A percentile compares a stretch with the other conserved stretches of the same genome.
These are phyloP conservation scores for Malthinus seriepunctatus DNA, from an alignment of 2,888 invertebrate species.

Conservation along the genomic window DNA sequence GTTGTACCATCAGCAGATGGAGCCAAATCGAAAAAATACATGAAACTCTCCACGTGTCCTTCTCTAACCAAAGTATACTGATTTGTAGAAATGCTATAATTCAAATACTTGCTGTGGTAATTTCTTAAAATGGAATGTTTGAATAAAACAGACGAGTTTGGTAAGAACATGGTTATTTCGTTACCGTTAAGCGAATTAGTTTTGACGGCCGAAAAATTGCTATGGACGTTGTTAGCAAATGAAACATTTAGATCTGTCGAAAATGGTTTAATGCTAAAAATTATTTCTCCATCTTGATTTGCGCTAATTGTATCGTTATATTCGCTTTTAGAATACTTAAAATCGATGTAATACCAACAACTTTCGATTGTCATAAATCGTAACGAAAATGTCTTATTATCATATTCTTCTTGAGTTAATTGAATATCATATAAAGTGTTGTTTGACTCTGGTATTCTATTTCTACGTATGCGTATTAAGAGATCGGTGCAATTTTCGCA, in stretches of 20 bases:
- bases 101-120: slow-evolving; percentile 5
- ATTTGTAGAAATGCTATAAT: slow-evolving; percentile 39
- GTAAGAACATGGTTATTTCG: not conserved
- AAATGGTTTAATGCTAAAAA: slow-evolving; percentile 25
- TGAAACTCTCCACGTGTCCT: slow-evolving; percentile 74
- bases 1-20: slow-evolving; percentile 66
- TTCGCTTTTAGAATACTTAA: slow-evolving; percentile 40
- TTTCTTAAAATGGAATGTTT: slow-evolving; percentile 14
- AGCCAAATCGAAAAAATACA: slow-evolving; percentile 72
- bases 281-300: slow-evolving; percentile 13
- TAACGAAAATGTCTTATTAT: slow-evolving; percentile 4
- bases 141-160: slow-evolving; percentile 7
- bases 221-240: not conserved
- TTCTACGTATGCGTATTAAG: slow-evolving; percentile 57
- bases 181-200: slow-evolving; percentile 4
- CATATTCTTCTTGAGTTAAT: slow-evolving; percentile 13
- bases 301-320: not conserved
- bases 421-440: slow-evolving; percentile 50
- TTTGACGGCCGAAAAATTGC: not conserved
- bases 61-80: slow-evolving; percentile 57
- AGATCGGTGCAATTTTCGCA: slow-evolving; percentile 37
- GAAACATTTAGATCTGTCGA: slow-evolving; percentile 12
- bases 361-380: slow-evolving; percentile 56
- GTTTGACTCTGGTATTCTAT: slow-evolving; percentile 56
- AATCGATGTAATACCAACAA: slow-evolving; percentile 63